These are phyloP conservation scores for Rhyacichthys aspro DNA, from an alignment of 2,797 vertebrate genomes.

Conservation along the genomic window DNA sequence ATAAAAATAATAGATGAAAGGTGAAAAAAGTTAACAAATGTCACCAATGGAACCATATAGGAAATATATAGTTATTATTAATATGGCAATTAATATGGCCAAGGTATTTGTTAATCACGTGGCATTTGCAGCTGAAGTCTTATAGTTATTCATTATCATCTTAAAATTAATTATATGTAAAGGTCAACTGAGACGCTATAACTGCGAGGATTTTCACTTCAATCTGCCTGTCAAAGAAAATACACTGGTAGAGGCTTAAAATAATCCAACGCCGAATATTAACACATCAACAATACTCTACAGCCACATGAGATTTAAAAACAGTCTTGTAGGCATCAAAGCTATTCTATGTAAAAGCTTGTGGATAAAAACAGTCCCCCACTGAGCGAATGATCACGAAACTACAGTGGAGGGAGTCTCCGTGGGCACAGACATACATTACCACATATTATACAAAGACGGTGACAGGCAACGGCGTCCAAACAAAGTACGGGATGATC, in stretches of 20 bases:
- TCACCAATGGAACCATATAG: background rate
- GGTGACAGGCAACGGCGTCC: slow-evolving; percentile 57
- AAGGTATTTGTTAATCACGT: slow-evolving; percentile 1
- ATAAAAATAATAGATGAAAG: background rate
- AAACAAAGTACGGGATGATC: slow-evolving; percentile 67
- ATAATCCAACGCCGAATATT: background rate
- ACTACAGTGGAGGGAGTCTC: slow-evolving; percentile 6
- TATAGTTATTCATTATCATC: slow-evolving; percentile 3
- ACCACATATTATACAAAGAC: slow-evolving; percentile 33
- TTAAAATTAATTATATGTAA: background rate
- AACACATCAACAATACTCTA: background rate
- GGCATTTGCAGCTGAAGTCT: slow-evolving; percentile 17
- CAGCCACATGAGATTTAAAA: background rate
- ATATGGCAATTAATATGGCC: background rate
- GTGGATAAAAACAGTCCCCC: background rate
- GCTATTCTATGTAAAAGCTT: background rate
- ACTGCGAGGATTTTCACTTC: slow-evolving; percentile 5
- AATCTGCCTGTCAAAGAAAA: slow-evolving; percentile 9
- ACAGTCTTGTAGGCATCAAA: slow-evolving; percentile 3
- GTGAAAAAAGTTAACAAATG: background rate
- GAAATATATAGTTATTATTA: background rate
- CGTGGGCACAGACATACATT: slow-evolving; percentile 30
- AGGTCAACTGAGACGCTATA: slow-evolving; percentile 30
- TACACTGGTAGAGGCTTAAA: background rate
- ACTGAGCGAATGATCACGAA: slow-evolving; percentile 4